Evolutionary conservation across 2,797 vertebrate species (phyloP), one percentile per base, ranked within the genome.

Genomic region (Halcyon leucocephala): DNA sequence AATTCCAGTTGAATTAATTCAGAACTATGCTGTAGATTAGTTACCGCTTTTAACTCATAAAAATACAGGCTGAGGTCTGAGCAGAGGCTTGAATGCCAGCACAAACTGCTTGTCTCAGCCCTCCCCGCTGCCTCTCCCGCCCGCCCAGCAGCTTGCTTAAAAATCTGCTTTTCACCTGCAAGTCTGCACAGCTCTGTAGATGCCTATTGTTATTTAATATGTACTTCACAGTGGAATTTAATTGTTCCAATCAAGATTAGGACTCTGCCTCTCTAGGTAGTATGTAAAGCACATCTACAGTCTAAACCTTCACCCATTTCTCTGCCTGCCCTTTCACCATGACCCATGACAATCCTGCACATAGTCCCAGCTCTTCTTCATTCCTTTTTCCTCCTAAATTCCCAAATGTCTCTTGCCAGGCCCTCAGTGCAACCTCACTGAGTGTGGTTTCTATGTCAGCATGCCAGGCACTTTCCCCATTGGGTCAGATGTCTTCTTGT

Each of bases 161-260:
- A 90, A 97, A 95, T 96, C 96, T 90, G 49, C 82, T 86, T 90
- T 94, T 94, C 83, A 89, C 83, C 95, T 92, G 81, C 83, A 92
- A 93, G 90, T 96, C 96, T 97, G 92, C 88, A 92, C 83, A 93
- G 71, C 51, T 94, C 94, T 72, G 81, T 88, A 96, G 90, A 51
- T 0, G 2, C 61, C 91, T 78, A 26, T 89, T 96, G 84, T 93
- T 96, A 71, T 92, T 95, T 94, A 90, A 82, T 64, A 54, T 3
- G 60, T 73, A 86, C 88, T 95, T 92, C 86, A 84, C 73, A 61
- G 61, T 5, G 4, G 57, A 93, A 95, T 11, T 86, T 78, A 94
- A 93, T 86, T 93, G 85, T 82, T 97, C 86, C 81, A 77, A 86
- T 86, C 60, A 93, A 95, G 83, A 92, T 79, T 73, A 94, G 24